Evolutionary conservation across 2,113 vertebrate genomes (phyloP).

Genomic region (Syngnathoides biaculeatus): DNA sequence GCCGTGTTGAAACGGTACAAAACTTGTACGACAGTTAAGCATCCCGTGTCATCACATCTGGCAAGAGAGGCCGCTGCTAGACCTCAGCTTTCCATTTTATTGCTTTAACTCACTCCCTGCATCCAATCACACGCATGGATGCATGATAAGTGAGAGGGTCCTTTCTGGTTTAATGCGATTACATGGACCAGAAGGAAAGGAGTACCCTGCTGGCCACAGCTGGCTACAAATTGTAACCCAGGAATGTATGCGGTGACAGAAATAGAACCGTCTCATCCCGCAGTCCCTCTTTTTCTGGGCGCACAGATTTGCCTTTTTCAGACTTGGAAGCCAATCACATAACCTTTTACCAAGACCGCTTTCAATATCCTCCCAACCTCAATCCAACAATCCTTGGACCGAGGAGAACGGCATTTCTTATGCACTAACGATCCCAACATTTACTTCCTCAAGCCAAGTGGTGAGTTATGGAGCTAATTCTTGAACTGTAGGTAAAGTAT

Average conservation of each 20-base stretch:
- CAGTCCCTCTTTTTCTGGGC: slow-evolving; percentile 58
- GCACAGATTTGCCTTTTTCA: slow-evolving; percentile 47
- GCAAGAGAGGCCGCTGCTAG: not conserved
- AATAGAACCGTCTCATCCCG: slow-evolving; percentile 70
- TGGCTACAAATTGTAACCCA: slow-evolving; percentile 65
- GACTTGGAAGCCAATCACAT: slow-evolving; percentile 54
- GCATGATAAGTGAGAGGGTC: slow-evolving; percentile 13
- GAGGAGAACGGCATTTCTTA: slow-evolving; percentile 62
- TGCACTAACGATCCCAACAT: slow-evolving; percentile 56
- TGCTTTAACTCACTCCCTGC: slow-evolving; percentile 8
- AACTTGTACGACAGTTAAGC: not conserved
- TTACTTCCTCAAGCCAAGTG: slow-evolving; percentile 38
- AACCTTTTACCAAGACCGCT: slow-evolving; percentile 26
- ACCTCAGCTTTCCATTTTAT: slow-evolving; percentile 8
- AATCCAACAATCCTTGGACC: slow-evolving; percentile 35
- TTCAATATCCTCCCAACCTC: slow-evolving; percentile 38
- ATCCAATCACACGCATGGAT: slow-evolving; percentile 12
- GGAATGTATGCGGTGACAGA: slow-evolving; percentile 70
- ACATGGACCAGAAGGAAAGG: slow-evolving; percentile 34
- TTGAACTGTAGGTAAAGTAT: slow-evolving; percentile 29
- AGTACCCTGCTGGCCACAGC: slow-evolving; percentile 57
- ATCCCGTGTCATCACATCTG: slow-evolving; percentile 3
- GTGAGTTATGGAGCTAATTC: slow-evolving; percentile 52
- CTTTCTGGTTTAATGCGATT: slow-evolving; percentile 39
- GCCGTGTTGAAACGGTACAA: not conserved